Percentiles rank a stretch among this genome's conserved stretches.
These are phyloP conservation scores for Salvator merianae DNA, from an alignment of 2,113 vertebrate species.

Conservation along the genomic window DNA sequence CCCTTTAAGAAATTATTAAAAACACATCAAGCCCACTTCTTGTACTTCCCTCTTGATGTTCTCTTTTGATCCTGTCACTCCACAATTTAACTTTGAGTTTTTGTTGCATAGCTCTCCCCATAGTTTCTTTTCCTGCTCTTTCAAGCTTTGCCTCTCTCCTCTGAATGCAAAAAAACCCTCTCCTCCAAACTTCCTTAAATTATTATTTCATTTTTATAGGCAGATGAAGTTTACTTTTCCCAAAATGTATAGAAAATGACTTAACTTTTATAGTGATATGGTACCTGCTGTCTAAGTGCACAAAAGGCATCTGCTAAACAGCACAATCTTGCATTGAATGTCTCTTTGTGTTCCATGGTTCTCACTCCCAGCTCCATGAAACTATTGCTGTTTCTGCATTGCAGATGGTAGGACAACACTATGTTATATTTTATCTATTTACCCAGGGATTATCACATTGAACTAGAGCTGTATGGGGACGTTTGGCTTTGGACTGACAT, in stretches of 20 bases:
- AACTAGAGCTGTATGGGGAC: background rate
- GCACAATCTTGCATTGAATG: background rate
- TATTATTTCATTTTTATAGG: constrained; percentile 7
- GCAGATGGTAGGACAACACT: no score
- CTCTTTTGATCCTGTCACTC: background rate
- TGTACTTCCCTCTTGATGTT: constrained; percentile 16
- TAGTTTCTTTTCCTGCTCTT: background rate
- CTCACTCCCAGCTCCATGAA: background rate
- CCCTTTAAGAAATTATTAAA: constrained; percentile 34
- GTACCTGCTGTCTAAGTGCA: background rate
- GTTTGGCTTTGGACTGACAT: no score
- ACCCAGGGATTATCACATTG: background rate
- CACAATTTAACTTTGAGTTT: constrained; percentile 1
- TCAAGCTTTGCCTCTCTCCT: background rate
- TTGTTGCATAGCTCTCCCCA: constrained; percentile 6
- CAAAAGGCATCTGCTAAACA: background rate
- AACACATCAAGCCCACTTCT: background rate
- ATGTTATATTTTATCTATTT: background rate
- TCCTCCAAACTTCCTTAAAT: background rate
- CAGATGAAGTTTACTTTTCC: constrained; percentile 1
- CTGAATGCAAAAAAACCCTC: background rate
- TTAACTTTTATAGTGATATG: background rate
- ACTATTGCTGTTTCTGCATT: no score
- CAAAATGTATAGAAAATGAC: background rate
- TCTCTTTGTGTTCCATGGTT: background rate